Percentiles rank a stretch among this genome's conserved stretches.
These are phyloP conservation scores for Rhopalosiphum maidis DNA, from an alignment of 1,140 invertebrate species.

Conservation along the genomic window DNA sequence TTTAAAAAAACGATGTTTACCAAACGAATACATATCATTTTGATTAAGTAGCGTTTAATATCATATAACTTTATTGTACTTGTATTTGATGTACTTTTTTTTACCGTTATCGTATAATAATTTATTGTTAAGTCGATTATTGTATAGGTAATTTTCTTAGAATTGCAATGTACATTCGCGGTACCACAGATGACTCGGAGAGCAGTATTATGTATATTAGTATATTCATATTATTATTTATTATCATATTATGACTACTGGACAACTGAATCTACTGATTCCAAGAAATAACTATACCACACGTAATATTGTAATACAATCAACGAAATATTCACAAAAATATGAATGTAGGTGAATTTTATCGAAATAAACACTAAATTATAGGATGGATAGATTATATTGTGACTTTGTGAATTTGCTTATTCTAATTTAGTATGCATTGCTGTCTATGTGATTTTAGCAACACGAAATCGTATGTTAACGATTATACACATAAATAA, in stretches of 20 bases:
- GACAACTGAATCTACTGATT: not conserved
- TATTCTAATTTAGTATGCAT: no score
- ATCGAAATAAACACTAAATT: no score
- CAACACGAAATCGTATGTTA: not conserved
- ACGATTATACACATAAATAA: not conserved
- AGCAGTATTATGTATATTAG: not conserved
- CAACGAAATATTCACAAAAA: not conserved
- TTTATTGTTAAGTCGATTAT: slow-evolving; percentile 1
- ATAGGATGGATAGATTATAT: no score
- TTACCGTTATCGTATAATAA: not conserved
- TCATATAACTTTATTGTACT: not conserved
- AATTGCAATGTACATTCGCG: not conserved
- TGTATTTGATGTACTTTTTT: not conserved
- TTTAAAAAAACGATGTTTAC: slow-evolving; percentile 3
- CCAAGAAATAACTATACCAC: not conserved
- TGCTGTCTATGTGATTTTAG: not conserved
- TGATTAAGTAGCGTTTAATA: not conserved
- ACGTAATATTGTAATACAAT: not conserved
- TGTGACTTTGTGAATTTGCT: no score
- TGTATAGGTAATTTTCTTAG: not conserved
- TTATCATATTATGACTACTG: not conserved
- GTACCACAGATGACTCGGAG: not conserved
- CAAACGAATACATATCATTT: slow-evolving; percentile 12
- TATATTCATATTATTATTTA: not conserved
- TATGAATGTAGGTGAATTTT: not conserved